Base-by-base conservation (phyloP, 2,888 invertebrate genomes). In the Stenodema calcarata region DNA sequence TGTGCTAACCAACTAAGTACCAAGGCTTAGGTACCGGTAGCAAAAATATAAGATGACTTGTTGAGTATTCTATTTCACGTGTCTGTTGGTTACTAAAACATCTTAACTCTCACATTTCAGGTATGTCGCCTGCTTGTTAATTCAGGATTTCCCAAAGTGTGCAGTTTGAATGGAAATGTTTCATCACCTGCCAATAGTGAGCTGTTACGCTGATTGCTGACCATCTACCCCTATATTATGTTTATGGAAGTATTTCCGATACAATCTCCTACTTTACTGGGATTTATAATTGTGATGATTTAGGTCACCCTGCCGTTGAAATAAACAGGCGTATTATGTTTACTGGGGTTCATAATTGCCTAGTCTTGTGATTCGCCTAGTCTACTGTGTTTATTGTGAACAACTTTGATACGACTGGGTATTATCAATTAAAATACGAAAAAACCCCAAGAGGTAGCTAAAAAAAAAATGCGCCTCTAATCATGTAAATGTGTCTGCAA, bases 141-240 rank as follows among this genome's bases (percentile, higher is more conserved):
- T 88, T 95, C 96, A 90, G 94, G 94, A 84, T 95, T 96, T 86
- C 92, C 94, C 0, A 94, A 95, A 90, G 96, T 98, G 6, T 97
- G 97, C 91, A 94, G 95, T 16, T 93, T 98, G 16, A 97, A 98
- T 92, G 96, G 96, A 86, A 98, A 98, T 73, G 95, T 97, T 89
- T 93, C 95, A 89, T 94, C 95, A n/a, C 92, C 98, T 27, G 82
- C 47, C 2, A 76, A 18, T 23, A 76, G 28, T 30, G 86, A 86
- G 11, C 76, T 86, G 16, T 16, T 86, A 11, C 76, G 86, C 23
- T 84, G 69, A 44, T 23, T 47, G 47, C 78, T 78, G 6, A 9
- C 12, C 1, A 47, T 47, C 14, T 47, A 14, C 47, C 47, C 11
- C 42, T 42, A 9, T 47, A 47, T 16, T 47, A 47, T 35, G 35